phyloP scores from a whole-genome alignment of 2,888 invertebrate genomes.

The Theodoxus fluviatilis region DNA sequence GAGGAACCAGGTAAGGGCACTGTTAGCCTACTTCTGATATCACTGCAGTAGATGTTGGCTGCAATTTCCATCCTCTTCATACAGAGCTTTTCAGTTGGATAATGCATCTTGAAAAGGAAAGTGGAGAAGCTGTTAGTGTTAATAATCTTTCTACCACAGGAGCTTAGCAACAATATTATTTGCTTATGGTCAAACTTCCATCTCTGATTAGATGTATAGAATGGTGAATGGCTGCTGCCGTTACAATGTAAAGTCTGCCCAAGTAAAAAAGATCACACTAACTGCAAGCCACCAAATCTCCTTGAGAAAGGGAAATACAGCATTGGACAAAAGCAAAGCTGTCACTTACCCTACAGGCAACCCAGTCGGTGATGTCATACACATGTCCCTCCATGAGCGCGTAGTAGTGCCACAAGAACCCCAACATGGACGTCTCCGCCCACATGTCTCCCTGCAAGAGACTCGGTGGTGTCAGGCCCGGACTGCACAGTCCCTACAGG shows the following conservation, averaged over 20 bases:
- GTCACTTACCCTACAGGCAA: slow-evolving; percentile 80
- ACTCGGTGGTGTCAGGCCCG: slow-evolving; percentile 14
- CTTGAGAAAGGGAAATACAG: not conserved
- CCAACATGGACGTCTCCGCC: slow-evolving; percentile 88
- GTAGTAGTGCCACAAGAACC: slow-evolving; percentile 91
- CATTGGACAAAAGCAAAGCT: not conserved
- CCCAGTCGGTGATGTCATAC: slow-evolving; percentile 97
- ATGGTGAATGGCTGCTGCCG: too few species aligned
- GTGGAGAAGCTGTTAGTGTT: not conserved
- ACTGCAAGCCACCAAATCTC: too few species aligned
- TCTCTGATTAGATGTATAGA: too few species aligned
- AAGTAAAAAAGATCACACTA: too few species aligned
- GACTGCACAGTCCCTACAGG: too few species aligned
- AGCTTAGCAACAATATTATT: not conserved
- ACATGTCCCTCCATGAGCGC: slow-evolving; percentile 96
- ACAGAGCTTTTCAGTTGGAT: too few species aligned
- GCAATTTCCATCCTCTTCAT: too few species aligned
- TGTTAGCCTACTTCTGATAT: too few species aligned
- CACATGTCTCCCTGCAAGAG: slow-evolving; percentile 85
- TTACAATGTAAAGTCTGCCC: too few species aligned
- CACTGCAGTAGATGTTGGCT: too few species aligned
- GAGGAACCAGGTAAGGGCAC: too few species aligned
- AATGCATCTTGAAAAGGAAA: too few species aligned
- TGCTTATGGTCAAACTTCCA: not conserved
- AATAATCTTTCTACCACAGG: not conserved